A percentile compares a stretch with the other conserved stretches of the same genome.
Evolutionary conservation across 2,888 invertebrate genomes (phyloP).

Genomic region (Aspidiotus rigidus): DNA sequence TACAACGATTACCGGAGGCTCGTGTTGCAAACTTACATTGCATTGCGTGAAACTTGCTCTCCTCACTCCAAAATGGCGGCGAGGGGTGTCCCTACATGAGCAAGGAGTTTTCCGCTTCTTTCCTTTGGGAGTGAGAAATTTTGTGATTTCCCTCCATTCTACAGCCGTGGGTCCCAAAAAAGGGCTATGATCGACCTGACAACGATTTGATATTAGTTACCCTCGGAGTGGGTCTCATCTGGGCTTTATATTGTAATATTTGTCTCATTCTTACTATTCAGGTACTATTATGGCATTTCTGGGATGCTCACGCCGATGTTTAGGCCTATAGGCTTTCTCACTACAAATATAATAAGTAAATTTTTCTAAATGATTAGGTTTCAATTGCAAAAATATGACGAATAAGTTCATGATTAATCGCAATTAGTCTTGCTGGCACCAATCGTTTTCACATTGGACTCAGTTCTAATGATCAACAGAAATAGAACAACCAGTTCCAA

Average conservation of each 20-base stretch:
- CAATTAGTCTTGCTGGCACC: constrained; percentile 56
- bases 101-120: too few species aligned
- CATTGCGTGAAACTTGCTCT: too few species aligned
- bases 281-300: constrained; percentile 54
- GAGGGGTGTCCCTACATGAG: too few species aligned
- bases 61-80: too few species aligned
- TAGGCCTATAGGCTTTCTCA: constrained; percentile 46
- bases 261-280: constrained; percentile 57
- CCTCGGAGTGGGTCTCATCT: constrained; percentile 45
- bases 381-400: constrained; percentile 49
- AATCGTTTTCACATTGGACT: constrained; percentile 59
- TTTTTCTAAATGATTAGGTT: not conserved
- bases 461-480: constrained; percentile 66
- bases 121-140: too few species aligned
- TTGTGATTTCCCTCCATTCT: too few species aligned
- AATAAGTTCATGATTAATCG: constrained; percentile 68
- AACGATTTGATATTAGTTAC: not conserved
- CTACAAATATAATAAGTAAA: constrained; percentile 35
- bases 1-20: too few species aligned
- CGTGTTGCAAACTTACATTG: too few species aligned
- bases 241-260: constrained; percentile 57
- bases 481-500: constrained; percentile 53
- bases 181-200: not conserved
- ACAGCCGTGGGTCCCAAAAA: too few species aligned
- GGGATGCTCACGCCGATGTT: constrained; percentile 55